phyloP scores from a whole-genome alignment of 2,888 invertebrate genomes.

The Desoria tigrina region DNA sequence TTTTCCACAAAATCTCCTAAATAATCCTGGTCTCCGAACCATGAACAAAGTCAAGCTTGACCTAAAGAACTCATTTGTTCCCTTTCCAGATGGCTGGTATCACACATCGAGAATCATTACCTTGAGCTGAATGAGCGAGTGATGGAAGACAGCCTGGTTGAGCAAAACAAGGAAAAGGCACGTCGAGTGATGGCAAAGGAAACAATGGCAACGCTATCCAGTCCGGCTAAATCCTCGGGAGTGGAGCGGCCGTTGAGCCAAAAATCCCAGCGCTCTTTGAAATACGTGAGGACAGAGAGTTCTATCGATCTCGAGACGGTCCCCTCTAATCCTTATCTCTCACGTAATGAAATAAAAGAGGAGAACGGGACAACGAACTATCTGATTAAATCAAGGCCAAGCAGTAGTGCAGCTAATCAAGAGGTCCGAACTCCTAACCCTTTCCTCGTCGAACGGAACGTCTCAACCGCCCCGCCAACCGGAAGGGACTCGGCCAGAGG shows the following conservation, averaged over 20 bases:
- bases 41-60: too few species aligned
- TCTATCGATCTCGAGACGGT: not conserved
- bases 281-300: not conserved
- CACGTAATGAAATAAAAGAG: not conserved
- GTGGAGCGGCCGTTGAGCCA: not conserved
- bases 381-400: slow-evolving; percentile 21
- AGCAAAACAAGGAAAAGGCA: slow-evolving; percentile 59
- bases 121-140: slow-evolving; percentile 67
- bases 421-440: not conserved
- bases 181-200: slow-evolving; percentile 28
- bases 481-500: not conserved
- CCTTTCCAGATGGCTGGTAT: slow-evolving; percentile 65
- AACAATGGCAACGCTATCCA: not conserved
- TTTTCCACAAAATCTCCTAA: too few species aligned
- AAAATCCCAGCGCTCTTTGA: not conserved
- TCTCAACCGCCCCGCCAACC: slow-evolving; percentile 2
- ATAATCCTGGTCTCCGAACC: too few species aligned
- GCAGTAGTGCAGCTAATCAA: not conserved
- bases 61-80: too few species aligned
- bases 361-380: not conserved
- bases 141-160: slow-evolving; percentile 63
- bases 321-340: not conserved
- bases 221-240: not conserved
- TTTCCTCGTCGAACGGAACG: slow-evolving; percentile 9
- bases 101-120: slow-evolving; percentile 69